These are phyloP conservation scores for Anguilla japonica DNA, from an alignment of 2,113 vertebrate species.

Conservation along the genomic window DNA sequence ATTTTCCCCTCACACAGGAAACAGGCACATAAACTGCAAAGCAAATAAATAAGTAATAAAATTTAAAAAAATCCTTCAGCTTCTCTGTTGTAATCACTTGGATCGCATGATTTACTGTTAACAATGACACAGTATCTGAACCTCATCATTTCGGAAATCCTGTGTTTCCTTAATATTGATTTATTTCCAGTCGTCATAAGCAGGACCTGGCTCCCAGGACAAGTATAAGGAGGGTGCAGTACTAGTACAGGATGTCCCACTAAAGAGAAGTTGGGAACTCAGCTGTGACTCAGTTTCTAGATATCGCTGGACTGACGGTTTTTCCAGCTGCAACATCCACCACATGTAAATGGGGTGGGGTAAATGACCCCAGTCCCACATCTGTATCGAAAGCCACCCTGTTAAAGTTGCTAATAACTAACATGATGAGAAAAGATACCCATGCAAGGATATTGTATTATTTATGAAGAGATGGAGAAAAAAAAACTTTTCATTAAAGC, in stretches of 20 bases:
- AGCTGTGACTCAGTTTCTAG: constrained; percentile 36
- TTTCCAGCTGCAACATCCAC: constrained; percentile 30
- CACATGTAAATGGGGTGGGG: not conserved
- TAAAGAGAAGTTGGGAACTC: constrained; percentile 22
- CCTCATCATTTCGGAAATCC: constrained; percentile 48
- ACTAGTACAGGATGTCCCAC: constrained; percentile 36
- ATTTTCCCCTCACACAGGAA: constrained; percentile 29
- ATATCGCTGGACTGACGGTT: constrained; percentile 34
- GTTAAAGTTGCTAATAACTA: not conserved
- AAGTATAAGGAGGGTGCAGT: not conserved
- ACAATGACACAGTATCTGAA: constrained; percentile 52
- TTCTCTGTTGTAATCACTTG: constrained; percentile 26
- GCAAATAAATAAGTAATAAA: too few relatives aligned
- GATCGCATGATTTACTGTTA: constrained; percentile 51
- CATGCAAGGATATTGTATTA: not conserved
- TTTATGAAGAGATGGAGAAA: not conserved
- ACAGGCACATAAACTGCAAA: constrained; percentile 5
- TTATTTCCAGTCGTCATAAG: constrained; percentile 48
- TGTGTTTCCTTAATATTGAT: constrained; percentile 53
- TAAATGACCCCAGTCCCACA: constrained; percentile 9
- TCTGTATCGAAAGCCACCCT: constrained; percentile 10
- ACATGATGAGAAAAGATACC: not conserved
- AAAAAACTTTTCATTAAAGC: not conserved
- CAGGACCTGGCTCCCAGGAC: constrained; percentile 40
- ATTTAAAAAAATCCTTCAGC: not conserved